Evolutionary conservation across 2,888 invertebrate species (phyloP).

Genomic region (Drosophila mulleri): DNA sequence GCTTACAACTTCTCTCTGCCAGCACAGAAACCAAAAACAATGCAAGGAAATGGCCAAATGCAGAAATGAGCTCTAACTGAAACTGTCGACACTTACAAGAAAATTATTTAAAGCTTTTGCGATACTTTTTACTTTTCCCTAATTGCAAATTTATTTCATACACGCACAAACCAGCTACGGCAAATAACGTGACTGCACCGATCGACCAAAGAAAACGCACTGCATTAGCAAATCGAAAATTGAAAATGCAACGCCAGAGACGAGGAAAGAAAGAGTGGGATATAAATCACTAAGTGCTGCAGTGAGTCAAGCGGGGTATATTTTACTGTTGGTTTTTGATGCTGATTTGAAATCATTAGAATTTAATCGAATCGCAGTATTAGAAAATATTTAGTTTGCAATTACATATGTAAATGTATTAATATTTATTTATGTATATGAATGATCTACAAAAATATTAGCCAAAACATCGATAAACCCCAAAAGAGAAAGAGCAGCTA

Average conservation of each 20-base stretch:
- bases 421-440: not conserved
- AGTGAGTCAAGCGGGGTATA: not conserved
- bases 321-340: not conserved
- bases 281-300: not conserved
- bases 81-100: constrained; percentile 24
- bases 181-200: constrained; percentile 34
- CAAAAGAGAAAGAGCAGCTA: too few relatives aligned
- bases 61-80: constrained; percentile 29
- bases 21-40: constrained; percentile 25
- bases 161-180: constrained; percentile 2
- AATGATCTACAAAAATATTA: not conserved
- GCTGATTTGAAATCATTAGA: constrained; percentile 11
- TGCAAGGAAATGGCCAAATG: constrained; percentile 37
- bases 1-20: constrained; percentile 21
- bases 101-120: constrained; percentile 11
- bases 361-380: not conserved
- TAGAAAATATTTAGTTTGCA: too few relatives aligned
- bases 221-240: constrained; percentile 47
- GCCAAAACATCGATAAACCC: not conserved
- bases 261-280: constrained; percentile 14
- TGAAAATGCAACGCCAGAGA: constrained; percentile 34
- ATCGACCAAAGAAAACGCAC: constrained; percentile 51
- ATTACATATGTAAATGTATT: too few relatives aligned
- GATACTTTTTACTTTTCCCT: constrained; percentile 18
- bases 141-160: constrained; percentile 23